Percentiles rank a stretch among this genome's conserved stretches.
Evolutionary conservation across 2,113 vertebrate species (phyloP).

Genomic region (Riparia riparia): DNA sequence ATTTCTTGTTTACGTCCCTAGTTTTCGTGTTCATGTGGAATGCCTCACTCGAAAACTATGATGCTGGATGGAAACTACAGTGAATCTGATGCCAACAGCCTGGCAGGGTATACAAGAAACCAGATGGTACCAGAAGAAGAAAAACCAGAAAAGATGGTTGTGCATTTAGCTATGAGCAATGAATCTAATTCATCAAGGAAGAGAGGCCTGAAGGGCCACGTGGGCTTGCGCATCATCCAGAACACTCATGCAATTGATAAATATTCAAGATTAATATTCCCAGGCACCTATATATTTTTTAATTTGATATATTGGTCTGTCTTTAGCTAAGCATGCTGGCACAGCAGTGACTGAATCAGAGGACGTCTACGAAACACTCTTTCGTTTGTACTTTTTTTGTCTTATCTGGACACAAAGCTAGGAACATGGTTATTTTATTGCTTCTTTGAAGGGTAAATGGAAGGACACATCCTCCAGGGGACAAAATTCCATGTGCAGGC

Average conservation of each 20-base stretch:
- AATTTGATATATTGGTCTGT: conserved; percentile 97
- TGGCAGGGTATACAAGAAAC: conserved; percentile 86
- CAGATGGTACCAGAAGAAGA: conserved; percentile 85
- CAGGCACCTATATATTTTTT: conserved; percentile 92
- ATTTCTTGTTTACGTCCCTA: conserved; percentile 59
- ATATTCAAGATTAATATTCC: conserved; percentile 94
- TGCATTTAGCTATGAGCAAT: conserved; percentile 85
- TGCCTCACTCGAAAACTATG: conserved; percentile 86
- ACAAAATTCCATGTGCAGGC: neutral
- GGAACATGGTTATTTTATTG: neutral
- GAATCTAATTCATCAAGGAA: conserved; percentile 82
- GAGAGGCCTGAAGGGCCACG: conserved; percentile 79
- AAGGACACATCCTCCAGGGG: neutral
- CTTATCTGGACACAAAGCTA: neutral
- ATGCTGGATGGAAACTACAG: conserved; percentile 89
- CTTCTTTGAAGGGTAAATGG: neutral
- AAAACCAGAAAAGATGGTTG: conserved; percentile 87
- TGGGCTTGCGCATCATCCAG: conserved; percentile 86
- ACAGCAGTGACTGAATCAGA: neutral
- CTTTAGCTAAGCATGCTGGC: conserved; percentile 81
- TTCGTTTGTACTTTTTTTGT: neutral
- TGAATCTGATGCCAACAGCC: conserved; percentile 88
- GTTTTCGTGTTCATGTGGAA: conserved; percentile 85
- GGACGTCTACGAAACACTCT: neutral
- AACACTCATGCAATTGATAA: conserved; percentile 93